These are phyloP conservation scores for Drosophila emarginata DNA, from an alignment of 2,888 invertebrate genomes.

Conservation along the genomic window DNA sequence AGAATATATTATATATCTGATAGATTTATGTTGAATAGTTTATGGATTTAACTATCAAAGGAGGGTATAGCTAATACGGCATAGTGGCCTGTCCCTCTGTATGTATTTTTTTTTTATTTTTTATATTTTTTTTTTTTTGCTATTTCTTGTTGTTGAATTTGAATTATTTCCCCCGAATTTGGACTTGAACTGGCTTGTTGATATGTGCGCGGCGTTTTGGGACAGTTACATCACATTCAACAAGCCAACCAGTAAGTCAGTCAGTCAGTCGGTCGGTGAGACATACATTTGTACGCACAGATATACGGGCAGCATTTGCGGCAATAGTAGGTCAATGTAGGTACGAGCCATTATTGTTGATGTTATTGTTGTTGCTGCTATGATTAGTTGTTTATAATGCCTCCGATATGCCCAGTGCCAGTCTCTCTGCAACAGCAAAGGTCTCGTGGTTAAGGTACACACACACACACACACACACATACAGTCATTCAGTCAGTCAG, in stretches of 20 bases:
- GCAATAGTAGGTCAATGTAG: conserved; percentile 76
- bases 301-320: conserved; percentile 51
- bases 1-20: too few relatives aligned
- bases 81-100: too few relatives aligned
- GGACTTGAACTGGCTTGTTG: conserved; percentile 78
- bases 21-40: too few relatives aligned
- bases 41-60: too few relatives aligned
- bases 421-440: conserved; percentile 20
- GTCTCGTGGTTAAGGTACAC: conserved; percentile 5
- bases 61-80: neutral
- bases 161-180: conserved; percentile 65
- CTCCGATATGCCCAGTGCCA: conserved; percentile 21
- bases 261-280: neutral
- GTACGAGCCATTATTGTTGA: conserved; percentile 38
- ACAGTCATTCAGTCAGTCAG: neutral
- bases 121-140: conserved; percentile 30
- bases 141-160: conserved; percentile 36
- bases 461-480: neutral
- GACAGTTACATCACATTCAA: conserved; percentile 73
- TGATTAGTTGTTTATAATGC: conserved; percentile 57
- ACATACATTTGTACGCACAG: neutral
- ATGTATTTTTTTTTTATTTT: too few relatives aligned
- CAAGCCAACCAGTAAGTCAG: conserved; percentile 25
- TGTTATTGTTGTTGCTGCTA: conserved; percentile 29
- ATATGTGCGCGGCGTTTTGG: conserved; percentile 76